Evolutionary conservation across 1,140 invertebrate genomes (phyloP).

Genomic region (Plodia interpunctella): DNA sequence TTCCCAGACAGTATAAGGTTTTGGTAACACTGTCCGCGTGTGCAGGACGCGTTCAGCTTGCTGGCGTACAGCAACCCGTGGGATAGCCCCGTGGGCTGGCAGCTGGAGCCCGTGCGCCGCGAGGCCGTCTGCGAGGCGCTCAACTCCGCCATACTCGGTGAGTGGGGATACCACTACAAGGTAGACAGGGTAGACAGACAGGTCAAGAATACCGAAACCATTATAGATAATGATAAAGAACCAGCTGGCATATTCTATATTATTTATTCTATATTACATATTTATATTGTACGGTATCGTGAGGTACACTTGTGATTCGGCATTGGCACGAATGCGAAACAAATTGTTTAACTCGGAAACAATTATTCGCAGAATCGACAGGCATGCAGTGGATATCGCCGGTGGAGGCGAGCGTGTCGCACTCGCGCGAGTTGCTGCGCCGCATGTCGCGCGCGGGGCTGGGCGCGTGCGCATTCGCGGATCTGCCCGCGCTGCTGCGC

Average conservation of each 20-base stretch:
- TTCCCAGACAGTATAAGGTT: too few relatives aligned
- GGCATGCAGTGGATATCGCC: constrained; percentile 93
- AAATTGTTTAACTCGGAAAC: too few relatives aligned
- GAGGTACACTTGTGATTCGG: too few relatives aligned
- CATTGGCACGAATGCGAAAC: too few relatives aligned
- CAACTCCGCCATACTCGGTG: constrained; percentile 96
- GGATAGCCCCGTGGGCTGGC: constrained; percentile 96
- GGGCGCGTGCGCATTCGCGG: constrained; percentile 94
- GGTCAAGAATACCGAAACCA: too few relatives aligned
- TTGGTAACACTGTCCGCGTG: too few relatives aligned
- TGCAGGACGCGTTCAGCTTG: constrained; percentile 96
- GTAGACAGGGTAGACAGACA: not conserved
- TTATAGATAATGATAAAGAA: too few relatives aligned
- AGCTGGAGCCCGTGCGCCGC: constrained; percentile 93
- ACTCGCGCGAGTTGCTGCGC: constrained; percentile 91
- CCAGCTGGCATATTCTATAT: too few relatives aligned
- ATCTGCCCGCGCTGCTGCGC: constrained; percentile 66
- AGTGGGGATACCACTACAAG: too few relatives aligned
- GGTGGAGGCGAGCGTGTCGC: constrained; percentile 93
- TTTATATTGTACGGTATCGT: too few relatives aligned
- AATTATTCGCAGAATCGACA: constrained; percentile 84
- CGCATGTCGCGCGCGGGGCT: constrained; percentile 93
- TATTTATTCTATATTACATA: too few relatives aligned
- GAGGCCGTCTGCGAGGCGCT: constrained; percentile 96
- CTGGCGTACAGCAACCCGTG: constrained; percentile 98